Base-by-base conservation (phyloP, 37 sponge, comb jelly and placozoan species). In the Cliona cf. orientalis region DNA sequence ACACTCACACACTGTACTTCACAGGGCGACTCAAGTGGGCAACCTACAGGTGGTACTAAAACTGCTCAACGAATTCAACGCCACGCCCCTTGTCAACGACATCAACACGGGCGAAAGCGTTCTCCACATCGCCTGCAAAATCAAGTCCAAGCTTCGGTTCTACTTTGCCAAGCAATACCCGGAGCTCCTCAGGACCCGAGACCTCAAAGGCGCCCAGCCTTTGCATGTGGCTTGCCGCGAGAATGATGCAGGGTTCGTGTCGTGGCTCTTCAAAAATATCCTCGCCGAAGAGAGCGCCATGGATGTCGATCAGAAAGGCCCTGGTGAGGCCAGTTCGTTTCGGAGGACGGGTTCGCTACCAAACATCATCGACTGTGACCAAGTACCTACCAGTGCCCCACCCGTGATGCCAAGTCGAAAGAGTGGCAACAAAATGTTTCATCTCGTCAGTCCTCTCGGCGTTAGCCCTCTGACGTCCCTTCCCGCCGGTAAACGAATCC, bases 81-180 rank as follows among this genome's bases (percentile, higher is more conserved):
- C 61, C 43, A 69, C 71, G 25, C 69, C 60, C 12, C 49, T 62
- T 31, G 28, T 72, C 26, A 80, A 81, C 21, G 86, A 93, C 64
- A 58, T 46, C 3, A 31, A 43, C 3, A 80, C 75, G 2, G 84
- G 56, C 5, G 65, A 82, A n/a, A 79, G 63, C 9, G 43, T 80
- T n/a, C 77, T 93, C 31, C 93, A 93, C 69, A 49, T 89, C 49
- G 89, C 93, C 14, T 84, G 88, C 69, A 33, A 68, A 45, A 56
- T 63, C 7, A 81, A 49, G 46, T 82, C 80, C 11, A 43, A 59
- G 2, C 72, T 88, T 9, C 76, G 93, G 23, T 93, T 42, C 74
- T 78, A 66, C 80, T 42, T 86, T 17, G 81, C 71, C 39, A 75
- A 76, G 28, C 39, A 66, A 2, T 81, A 34, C 40, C 89, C 85